Conservation (phyloP, 2,797 vertebrate species). For the Pterois miles region DNA sequence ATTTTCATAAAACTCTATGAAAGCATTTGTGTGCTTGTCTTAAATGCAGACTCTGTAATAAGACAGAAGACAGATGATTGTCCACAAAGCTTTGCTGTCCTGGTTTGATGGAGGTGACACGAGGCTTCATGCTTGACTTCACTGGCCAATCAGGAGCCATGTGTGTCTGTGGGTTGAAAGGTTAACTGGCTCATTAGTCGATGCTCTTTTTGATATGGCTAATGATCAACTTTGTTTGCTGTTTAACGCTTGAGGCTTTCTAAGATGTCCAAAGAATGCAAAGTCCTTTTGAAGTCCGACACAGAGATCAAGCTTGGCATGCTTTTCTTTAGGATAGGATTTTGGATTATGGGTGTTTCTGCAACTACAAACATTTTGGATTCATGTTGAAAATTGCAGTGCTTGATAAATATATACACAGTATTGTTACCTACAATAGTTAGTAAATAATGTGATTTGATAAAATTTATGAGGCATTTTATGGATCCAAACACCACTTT, state of each 20-base stretch:
- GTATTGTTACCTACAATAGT: no score
- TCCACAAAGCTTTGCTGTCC: background rate
- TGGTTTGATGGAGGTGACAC: conserved; percentile 32
- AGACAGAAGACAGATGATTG: background rate
- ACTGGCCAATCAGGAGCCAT: conserved; percentile 25
- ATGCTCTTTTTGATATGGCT: conserved; percentile 61
- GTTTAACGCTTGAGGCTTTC: conserved; percentile 8
- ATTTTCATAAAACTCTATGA: background rate
- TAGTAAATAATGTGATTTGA: no score
- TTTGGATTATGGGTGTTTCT: background rate
- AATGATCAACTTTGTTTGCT: conserved; percentile 56
- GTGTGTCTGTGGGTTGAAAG: conserved; percentile 56
- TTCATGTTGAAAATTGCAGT: no score
- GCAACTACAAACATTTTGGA: no score
- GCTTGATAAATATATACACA: no score
- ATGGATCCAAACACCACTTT: no score
- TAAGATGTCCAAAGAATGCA: conserved; percentile 25
- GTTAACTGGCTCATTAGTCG: conserved; percentile 71
- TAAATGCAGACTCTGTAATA: background rate
- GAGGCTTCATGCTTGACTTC: conserved; percentile 39
- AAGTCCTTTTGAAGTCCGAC: conserved; percentile 13
- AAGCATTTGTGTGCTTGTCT: background rate
- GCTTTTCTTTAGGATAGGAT: background rate
- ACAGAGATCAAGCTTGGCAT: background rate
- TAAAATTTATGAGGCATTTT: no score